Conservation (phyloP, 1,140 invertebrate species). For the Saccostrea glomerata region DNA sequence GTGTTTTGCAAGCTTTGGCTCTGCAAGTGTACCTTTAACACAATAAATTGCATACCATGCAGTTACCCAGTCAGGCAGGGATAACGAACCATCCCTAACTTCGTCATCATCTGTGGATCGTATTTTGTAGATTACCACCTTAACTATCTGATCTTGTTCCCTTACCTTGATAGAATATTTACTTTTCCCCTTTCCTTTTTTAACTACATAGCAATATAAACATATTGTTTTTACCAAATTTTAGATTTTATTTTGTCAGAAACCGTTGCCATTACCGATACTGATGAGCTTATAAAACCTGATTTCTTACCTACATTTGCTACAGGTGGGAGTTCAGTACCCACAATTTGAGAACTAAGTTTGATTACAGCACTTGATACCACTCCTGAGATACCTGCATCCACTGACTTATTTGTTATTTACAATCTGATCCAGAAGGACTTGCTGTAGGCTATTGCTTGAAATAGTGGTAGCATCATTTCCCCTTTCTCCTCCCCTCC, state of each 20-base stretch:
- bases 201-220: not conserved
- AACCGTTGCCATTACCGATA: not conserved
- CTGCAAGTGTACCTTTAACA: not conserved
- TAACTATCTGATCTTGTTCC: not conserved
- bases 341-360: too few relatives aligned
- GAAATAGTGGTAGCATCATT: not conserved
- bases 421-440: not conserved
- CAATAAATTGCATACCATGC: conserved; percentile 9
- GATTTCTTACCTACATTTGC: too few relatives aligned
- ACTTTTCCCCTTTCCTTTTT: not conserved
- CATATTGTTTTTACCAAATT: conserved; percentile 3
- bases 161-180: not conserved
- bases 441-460: not conserved
- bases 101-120: not conserved
- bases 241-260: not conserved
- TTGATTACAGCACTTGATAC: not conserved
- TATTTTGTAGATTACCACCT: not conserved
- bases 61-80: not conserved
- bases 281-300: not conserved
- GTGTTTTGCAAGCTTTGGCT: not conserved
- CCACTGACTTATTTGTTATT: not conserved
- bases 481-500: too few relatives aligned
- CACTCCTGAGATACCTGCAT: not conserved
- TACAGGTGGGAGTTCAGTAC: too few relatives aligned
- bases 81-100: not conserved